Conservation (phyloP, 2,888 invertebrate species). For the Venustoraphidia nigricollis region DNA sequence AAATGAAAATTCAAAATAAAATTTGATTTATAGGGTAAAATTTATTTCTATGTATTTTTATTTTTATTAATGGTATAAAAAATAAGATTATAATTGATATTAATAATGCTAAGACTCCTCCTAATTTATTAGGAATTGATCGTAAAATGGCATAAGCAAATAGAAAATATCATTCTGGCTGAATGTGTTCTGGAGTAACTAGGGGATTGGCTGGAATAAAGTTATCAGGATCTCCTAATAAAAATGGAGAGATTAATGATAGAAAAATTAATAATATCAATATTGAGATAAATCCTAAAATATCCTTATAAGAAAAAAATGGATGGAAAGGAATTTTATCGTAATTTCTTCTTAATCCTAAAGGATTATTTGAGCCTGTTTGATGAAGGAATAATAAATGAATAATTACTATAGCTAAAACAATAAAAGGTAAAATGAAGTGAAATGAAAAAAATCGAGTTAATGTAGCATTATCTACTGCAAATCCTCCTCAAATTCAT, state of each 20-base stretch:
- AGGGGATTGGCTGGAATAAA: conserved; percentile 53
- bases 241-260: conserved; percentile 37
- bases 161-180: conserved; percentile 75
- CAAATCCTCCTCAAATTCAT: conserved; percentile 65
- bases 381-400: no score
- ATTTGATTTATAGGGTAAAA: conserved; percentile 46
- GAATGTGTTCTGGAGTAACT: conserved; percentile 58
- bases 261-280: conserved; percentile 34
- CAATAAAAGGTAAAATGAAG: no score
- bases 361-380: no score
- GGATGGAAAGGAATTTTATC: conserved; percentile 56
- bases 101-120: conserved; percentile 51
- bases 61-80: conserved; percentile 39
- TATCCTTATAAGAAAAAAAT: conserved; percentile 48
- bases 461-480: conserved; percentile 55
- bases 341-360: conserved; percentile 34
- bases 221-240: conserved; percentile 57
- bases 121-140: conserved; percentile 65
- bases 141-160: conserved; percentile 71
- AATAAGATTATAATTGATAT: conserved; percentile 51
- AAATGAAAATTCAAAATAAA: conserved; percentile 40
- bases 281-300: conserved; percentile 42
- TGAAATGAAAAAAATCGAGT: conserved; percentile 15
- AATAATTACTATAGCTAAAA: no score
- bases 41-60: conserved; percentile 39